Evolutionary conservation across 2,113 vertebrate genomes (phyloP).

Genomic region (Poeciliopsis prolifica): DNA sequence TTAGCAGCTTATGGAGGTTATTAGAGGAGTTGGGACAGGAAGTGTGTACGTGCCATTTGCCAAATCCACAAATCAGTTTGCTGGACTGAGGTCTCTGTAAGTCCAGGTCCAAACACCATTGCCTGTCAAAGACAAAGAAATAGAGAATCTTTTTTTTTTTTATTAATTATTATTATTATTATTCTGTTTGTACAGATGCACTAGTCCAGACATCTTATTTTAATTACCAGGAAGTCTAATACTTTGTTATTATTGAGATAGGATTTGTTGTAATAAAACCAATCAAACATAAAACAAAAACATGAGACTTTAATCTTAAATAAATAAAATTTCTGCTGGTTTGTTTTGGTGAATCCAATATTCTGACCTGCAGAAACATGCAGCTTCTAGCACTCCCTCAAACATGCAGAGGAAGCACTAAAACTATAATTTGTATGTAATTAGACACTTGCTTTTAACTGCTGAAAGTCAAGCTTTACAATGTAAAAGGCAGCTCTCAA

Average conservation of each 20-base stretch:
- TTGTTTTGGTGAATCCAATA: background rate
- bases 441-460: background rate
- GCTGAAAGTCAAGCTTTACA: background rate
- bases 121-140: constrained; percentile 71
- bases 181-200: background rate
- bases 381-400: background rate
- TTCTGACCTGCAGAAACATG: background rate
- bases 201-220: background rate
- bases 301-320: background rate
- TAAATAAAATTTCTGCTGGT: background rate
- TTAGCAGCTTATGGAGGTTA: background rate
- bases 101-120: constrained; percentile 83
- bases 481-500: background rate
- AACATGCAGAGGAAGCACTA: background rate
- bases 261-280: background rate
- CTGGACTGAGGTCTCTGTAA: constrained; percentile 64
- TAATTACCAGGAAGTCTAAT: background rate
- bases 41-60: constrained; percentile 84
- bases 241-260: background rate
- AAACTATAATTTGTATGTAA: background rate
- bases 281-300: background rate
- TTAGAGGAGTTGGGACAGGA: background rate
- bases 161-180: background rate
- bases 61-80: constrained; percentile 90
- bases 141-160: background rate